A percentile compares a stretch with the other conserved stretches of the same genome.
Evolutionary conservation across 92 coral and sea anemone genomes (phyloP).

Genomic region (Heteractis magnifica): DNA sequence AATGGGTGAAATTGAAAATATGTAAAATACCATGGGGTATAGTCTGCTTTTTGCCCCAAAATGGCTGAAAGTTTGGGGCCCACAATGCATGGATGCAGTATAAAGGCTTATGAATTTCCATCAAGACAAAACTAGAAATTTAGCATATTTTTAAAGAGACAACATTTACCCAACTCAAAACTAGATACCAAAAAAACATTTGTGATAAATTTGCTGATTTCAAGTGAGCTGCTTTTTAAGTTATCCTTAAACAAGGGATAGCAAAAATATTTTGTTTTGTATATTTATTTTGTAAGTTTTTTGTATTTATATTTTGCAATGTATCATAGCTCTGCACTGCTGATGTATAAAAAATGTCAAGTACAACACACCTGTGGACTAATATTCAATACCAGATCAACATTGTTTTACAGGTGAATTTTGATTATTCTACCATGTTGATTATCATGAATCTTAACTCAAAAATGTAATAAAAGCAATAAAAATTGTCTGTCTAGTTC

Average conservation of each 20-base stretch:
- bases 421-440: slow-evolving; percentile 4
- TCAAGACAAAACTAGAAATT: no score
- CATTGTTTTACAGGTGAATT: background rate
- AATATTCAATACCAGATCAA: background rate
- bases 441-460: background rate
- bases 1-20: no score
- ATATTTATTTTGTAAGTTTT: slow-evolving; percentile 47
- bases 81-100: no score
- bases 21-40: no score
- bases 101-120: no score
- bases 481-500: background rate
- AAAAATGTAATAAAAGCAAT: background rate
- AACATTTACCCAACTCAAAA: background rate
- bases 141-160: no score
- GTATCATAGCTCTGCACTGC: slow-evolving; percentile 23
- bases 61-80: no score
- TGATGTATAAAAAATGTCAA: slow-evolving; percentile 7
- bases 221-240: slow-evolving; percentile 7
- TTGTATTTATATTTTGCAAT: slow-evolving; percentile 47
- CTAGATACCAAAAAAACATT: background rate
- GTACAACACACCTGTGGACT: background rate
- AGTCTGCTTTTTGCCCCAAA: no score
- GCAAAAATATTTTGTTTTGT: slow-evolving; percentile 28
- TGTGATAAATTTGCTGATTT: background rate
- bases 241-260: background rate